These are phyloP conservation scores for Hydrolagus affinis DNA, from an alignment of 2,113 vertebrate genomes.

Conservation along the genomic window DNA sequence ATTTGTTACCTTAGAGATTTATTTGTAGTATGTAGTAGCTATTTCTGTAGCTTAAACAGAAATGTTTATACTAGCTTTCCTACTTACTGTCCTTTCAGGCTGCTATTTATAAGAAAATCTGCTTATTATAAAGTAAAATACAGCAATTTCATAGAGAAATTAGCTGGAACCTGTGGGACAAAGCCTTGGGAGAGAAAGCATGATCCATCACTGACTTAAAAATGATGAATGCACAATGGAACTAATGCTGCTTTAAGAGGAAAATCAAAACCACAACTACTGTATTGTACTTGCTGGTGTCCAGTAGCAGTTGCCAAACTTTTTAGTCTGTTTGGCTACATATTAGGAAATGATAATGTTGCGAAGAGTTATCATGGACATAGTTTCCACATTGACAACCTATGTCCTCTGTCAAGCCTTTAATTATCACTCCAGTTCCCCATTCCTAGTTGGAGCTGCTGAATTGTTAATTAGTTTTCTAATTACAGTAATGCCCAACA, in stretches of 20 bases:
- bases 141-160: too few relatives aligned
- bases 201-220: constrained; percentile 44
- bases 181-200: constrained; percentile 44
- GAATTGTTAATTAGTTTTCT: neutral
- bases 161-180: too few relatives aligned
- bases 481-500: neutral
- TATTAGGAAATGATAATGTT: neutral
- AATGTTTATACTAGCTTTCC: too few relatives aligned
- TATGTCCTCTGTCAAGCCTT: too few relatives aligned
- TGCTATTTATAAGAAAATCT: too few relatives aligned
- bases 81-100: too few relatives aligned
- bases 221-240: constrained; percentile 18
- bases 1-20: too few relatives aligned
- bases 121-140: too few relatives aligned
- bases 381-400: neutral
- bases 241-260: too few relatives aligned
- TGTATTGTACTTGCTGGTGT: neutral
- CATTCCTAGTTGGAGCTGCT: neutral
- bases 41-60: too few relatives aligned
- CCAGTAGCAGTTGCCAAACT: neutral
- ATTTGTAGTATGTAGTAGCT: too few relatives aligned
- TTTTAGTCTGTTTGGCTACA: neutral
- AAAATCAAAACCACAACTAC: neutral
- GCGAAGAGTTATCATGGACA: neutral
- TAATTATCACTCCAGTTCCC: neutral